Evolutionary conservation across 2,797 vertebrate genomes (phyloP), one percentile per base, ranked within the genome.

Genomic region (Amphiprion clarkii): DNA sequence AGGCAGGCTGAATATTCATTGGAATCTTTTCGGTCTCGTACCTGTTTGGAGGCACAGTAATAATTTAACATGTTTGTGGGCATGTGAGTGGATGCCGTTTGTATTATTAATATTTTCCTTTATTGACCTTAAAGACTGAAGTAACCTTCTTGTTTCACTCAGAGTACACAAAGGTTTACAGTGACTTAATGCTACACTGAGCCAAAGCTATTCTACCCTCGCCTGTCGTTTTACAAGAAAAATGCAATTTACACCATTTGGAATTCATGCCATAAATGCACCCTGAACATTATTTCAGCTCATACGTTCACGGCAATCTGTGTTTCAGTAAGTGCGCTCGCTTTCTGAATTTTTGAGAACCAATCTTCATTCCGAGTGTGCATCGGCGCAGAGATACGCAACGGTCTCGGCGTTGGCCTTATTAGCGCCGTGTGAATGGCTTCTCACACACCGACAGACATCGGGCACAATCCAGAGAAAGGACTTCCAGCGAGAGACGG

Each of bases 361-460:
- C 76, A 62, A 58, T 55, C 42, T 49, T 23, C 21, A 27, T 68
- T 31, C 53, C 27, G 25, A 31, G 29, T 27, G 55, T 44, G 54
- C 5, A 14, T 66, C 54, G 33, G 53, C 46, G 40, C 1, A 14
- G 48, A 12, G 54, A 66, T 55, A 36, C 29, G 27, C 51, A n/a
- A 7, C 10, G 17, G 63, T 49, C 58, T 55, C 36, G 6, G 31
- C 40, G 39, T 42, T 64, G 58, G 29, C 39, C 64, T 64, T 67
- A 59, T 66, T 58, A 62, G 66, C 49, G 5, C 53, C 5, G 44
- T 71, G 74, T 51, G 58, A 78, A 73, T 63, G 61, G 69, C 49
- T 80, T 63, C 53, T 73, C 36, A 64, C 66, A 40, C 60, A 25
- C 62, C 55, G 52, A 82, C 10, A 71, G 57, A 71, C 67, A 25